A percentile compares a stretch with the other conserved stretches of the same genome.
Evolutionary conservation across 2,797 vertebrate genomes (phyloP).

Genomic region (Lemur catta): DNA sequence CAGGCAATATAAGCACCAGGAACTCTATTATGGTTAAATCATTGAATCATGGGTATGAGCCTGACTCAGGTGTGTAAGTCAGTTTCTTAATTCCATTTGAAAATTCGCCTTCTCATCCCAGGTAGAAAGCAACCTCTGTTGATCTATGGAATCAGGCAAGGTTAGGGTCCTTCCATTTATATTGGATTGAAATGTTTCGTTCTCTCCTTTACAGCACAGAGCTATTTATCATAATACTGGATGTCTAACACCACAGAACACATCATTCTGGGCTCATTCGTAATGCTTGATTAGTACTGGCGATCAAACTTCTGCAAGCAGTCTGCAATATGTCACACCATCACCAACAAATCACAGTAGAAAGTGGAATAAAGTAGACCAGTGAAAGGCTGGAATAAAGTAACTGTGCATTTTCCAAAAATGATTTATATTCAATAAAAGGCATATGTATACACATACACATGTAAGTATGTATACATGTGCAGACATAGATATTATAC

Average conservation of each 20-base stretch:
- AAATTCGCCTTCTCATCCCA: conserved; percentile 16
- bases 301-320: background rate
- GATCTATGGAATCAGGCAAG: background rate
- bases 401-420: background rate
- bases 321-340: background rate
- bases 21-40: background rate
- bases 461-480: background rate
- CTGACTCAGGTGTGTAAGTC: conserved; percentile 21
- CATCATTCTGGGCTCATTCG: background rate
- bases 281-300: background rate
- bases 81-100: conserved; percentile 7
- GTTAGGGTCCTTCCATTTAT: background rate
- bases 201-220: background rate
- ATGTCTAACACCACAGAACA: background rate
- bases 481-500: background rate
- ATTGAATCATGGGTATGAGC: background rate
- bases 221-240: conserved; percentile 30
- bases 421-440: background rate
- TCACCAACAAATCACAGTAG: background rate
- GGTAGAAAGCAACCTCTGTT: background rate
- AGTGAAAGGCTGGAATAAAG: background rate
- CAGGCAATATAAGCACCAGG: background rate
- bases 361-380: background rate
- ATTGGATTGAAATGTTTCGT: background rate
- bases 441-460: too few relatives aligned